Conservation (phyloP, 1,140 invertebrate species). For the Drosophila bipectinata region DNA sequence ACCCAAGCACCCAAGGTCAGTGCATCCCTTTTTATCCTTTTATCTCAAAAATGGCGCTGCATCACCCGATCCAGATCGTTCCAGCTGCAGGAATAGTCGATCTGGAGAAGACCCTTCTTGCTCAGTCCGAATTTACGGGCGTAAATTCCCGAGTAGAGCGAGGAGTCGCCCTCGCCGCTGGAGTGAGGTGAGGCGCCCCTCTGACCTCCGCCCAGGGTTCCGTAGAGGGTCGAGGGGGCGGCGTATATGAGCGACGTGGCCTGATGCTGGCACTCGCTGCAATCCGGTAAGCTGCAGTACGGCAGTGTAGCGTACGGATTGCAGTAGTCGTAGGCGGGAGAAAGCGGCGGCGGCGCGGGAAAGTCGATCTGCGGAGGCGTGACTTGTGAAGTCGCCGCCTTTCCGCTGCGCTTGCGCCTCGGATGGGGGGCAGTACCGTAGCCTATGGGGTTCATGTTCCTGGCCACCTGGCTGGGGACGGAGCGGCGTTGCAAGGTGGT, state of each 20-base stretch:
- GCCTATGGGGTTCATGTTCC: slow-evolving; percentile 15
- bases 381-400: background rate
- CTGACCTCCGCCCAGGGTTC: slow-evolving; percentile 40
- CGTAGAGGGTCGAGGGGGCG: slow-evolving; percentile 68
- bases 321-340: slow-evolving; percentile 79
- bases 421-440: slow-evolving; percentile 71
- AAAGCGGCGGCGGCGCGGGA: slow-evolving; percentile 76
- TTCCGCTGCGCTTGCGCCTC: slow-evolving; percentile 50
- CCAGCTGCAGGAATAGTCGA: slow-evolving; percentile 89
- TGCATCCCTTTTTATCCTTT: background rate
- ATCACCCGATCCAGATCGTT: slow-evolving; percentile 87
- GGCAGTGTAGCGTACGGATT: slow-evolving; percentile 78
- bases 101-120: slow-evolving; percentile 88
- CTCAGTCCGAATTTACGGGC: slow-evolving; percentile 85
- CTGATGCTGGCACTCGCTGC: slow-evolving; percentile 73
- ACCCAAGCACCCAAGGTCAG: slow-evolving; percentile 54
- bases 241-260: slow-evolving; percentile 65
- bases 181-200: slow-evolving; percentile 40
- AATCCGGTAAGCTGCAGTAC: slow-evolving; percentile 78
- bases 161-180: slow-evolving; percentile 62
- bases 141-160: slow-evolving; percentile 81
- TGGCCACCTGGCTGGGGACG: slow-evolving; percentile 21
- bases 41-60: slow-evolving; percentile 65
- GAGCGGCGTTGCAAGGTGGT: slow-evolving; percentile 58
- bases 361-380: slow-evolving; percentile 71